Evolutionary conservation across 92 coral and sea anemone species (phyloP), one percentile per base, ranked within the genome.

Genomic region (Anthopleura xanthogrammica): DNA sequence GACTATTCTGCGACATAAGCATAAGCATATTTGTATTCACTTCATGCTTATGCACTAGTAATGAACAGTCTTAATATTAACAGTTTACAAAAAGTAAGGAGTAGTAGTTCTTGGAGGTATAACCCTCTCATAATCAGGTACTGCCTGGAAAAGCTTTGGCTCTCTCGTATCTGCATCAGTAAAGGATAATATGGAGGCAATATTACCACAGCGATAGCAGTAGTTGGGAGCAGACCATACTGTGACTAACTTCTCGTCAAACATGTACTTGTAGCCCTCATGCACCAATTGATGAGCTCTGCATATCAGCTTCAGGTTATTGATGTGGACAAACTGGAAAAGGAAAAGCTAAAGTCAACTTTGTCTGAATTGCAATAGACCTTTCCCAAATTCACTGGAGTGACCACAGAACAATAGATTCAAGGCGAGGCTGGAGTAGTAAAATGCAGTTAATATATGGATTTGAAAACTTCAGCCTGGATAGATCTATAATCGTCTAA

Each of bases 211-310:
- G 79, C 99, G 95, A 73, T 96, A 96, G 90, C 99, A 96, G 81
- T 96, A 96, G 79, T 96, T 96, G 3, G 99, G 99, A 7, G 99
- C 99, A 2, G 99, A 96, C 99, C 99, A 96, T 8, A 96, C 99
- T 1, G 99, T 96, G 52, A 96, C 99, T 12, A 96, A 89, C 75
- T 95, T 94, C 88, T 96, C 99, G 12, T 96, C 99, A 73, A 96
- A 96, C 99, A 96, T 96, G 92, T 96, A 96, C 64, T 96, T 96
- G 90, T 92, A 94, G 39, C 99, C 99, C 72, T 96, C 99, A 82
- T 96, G 99, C 24, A 96, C 99, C 46, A 96, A 85, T 83, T 96
- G 98, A 79, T 96, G 99, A 0, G 99, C 99, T 4, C 99, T 92
- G 56, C 99, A 96, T 75, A 96, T 96, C 75, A 96, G 88, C 90